phyloP scores from a whole-genome alignment of 2,797 vertebrate species.

The Malurus splendens region DNA sequence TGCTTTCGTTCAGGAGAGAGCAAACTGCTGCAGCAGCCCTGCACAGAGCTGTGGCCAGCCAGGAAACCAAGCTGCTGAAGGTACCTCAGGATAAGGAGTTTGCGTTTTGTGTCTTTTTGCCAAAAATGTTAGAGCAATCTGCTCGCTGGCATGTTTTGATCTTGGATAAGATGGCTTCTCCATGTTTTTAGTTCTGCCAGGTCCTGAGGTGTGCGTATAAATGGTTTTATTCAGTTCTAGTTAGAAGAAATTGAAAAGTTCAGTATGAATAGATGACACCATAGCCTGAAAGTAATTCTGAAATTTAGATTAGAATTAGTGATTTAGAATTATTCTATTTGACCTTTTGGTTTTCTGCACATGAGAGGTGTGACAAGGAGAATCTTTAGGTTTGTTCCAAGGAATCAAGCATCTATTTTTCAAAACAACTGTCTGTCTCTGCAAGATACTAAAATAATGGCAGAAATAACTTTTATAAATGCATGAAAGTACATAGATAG shows the following conservation, averaged over 20 bases:
- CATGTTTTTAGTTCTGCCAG: background rate
- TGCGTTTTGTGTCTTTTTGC: background rate
- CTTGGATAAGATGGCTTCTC: background rate
- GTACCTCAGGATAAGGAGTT: background rate
- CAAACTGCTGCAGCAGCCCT: background rate
- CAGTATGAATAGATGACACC: background rate
- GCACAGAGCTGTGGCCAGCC: background rate
- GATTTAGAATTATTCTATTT: background rate
- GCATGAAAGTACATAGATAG: background rate
- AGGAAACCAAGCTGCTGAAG: background rate
- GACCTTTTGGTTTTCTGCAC: background rate
- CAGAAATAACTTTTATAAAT: background rate
- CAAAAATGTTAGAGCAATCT: background rate
- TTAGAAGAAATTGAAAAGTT: background rate
- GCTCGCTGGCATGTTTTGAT: background rate
- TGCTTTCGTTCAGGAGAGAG: fast-evolving
- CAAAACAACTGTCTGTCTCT: background rate
- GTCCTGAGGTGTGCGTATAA: background rate
- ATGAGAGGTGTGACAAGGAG: background rate
- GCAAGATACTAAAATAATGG: background rate
- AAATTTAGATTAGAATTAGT: background rate
- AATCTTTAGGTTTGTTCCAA: background rate
- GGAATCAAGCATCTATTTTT: background rate
- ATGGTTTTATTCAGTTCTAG: background rate
- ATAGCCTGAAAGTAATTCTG: background rate